A percentile compares a stretch with the other conserved stretches of the same genome.
These are phyloP conservation scores for Arizona elegans DNA, from an alignment of 2,113 vertebrate species.

Conservation along the genomic window DNA sequence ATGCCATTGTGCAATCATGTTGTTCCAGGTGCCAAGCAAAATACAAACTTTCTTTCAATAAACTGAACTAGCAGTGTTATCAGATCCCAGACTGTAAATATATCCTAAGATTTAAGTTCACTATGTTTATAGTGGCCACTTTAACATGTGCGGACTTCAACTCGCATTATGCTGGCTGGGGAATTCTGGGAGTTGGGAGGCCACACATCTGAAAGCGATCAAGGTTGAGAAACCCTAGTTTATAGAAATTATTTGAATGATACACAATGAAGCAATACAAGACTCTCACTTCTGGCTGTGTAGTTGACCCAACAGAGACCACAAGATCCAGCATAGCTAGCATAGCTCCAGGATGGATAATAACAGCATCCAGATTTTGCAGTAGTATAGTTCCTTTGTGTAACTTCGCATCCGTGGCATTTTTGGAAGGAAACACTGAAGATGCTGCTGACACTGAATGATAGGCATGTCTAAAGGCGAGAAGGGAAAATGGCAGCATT, in stretches of 20 bases:
- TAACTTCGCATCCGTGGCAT: slow-evolving; percentile 79
- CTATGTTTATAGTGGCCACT: neutral
- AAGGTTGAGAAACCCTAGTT: neutral
- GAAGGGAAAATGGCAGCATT: slow-evolving; percentile 4
- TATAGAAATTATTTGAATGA: neutral
- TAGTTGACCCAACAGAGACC: slow-evolving; percentile 85
- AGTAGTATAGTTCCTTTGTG: slow-evolving; percentile 71
- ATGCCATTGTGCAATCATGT: neutral
- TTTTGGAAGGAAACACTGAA: slow-evolving; percentile 80
- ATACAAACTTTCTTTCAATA: neutral
- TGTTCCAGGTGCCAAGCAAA: neutral
- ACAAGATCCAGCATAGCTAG: slow-evolving; percentile 93
- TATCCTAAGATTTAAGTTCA: neutral
- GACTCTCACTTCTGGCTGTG: slow-evolving; percentile 88
- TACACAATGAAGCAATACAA: neutral
- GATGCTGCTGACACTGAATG: slow-evolving; percentile 81
- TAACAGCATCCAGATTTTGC: slow-evolving; percentile 80
- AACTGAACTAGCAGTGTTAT: neutral
- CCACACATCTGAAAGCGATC: neutral
- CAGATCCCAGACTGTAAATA: neutral
- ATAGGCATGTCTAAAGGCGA: slow-evolving; percentile 82
- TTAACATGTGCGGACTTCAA: neutral
- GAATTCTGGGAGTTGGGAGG: neutral
- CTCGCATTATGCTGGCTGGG: neutral
- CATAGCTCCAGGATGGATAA: slow-evolving; percentile 94